These are phyloP conservation scores for Gopherus evgoodei DNA, from an alignment of 2,113 vertebrate species.

Conservation along the genomic window DNA sequence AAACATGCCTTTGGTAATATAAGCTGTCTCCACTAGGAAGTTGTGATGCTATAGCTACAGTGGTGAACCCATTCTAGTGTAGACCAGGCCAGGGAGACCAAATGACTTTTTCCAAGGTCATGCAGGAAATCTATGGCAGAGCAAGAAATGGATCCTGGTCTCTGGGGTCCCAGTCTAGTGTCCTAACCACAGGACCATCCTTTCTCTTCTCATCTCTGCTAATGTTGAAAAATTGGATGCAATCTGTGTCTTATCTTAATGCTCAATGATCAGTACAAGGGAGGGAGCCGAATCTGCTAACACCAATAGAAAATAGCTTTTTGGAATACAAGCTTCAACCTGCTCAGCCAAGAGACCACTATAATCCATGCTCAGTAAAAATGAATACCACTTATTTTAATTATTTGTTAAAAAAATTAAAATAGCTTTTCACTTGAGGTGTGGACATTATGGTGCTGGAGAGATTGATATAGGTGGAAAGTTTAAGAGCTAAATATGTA, in stretches of 20 bases:
- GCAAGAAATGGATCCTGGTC: constrained; percentile 12
- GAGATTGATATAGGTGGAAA: background rate
- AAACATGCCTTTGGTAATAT: background rate
- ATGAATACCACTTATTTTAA: background rate
- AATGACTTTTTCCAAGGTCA: constrained; percentile 33
- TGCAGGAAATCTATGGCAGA: background rate
- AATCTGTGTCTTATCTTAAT: constrained; percentile 3
- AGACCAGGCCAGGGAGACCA: constrained; percentile 31
- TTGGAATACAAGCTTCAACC: background rate
- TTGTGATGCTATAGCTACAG: constrained; percentile 3
- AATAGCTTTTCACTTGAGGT: background rate
- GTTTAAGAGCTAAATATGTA: background rate
- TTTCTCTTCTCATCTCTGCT: background rate
- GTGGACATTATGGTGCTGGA: background rate
- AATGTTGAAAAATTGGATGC: background rate
- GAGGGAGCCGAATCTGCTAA: constrained; percentile 5
- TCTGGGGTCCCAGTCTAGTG: background rate
- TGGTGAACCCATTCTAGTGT: background rate
- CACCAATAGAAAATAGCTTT: background rate
- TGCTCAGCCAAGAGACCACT: background rate
- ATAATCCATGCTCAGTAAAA: background rate
- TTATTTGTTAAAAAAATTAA: background rate
- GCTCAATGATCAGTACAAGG: background rate
- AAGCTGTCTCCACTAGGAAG: background rate
- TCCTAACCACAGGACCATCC: constrained; percentile 19